phyloP scores from a whole-genome alignment of 1,140 invertebrate genomes.

The Panonychus citri region DNA sequence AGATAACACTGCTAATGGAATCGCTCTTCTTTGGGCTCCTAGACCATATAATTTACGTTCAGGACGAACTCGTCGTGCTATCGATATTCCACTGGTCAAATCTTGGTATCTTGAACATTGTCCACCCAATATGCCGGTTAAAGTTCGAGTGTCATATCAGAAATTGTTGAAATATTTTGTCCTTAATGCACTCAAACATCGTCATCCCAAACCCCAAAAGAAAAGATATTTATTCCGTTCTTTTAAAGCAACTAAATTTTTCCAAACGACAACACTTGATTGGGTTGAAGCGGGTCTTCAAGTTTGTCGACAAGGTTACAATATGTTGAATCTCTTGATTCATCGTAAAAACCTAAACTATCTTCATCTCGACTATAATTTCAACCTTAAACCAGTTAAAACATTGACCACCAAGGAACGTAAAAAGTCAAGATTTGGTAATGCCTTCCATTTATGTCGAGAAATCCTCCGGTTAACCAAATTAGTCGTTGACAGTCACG shows the following conservation, averaged over 20 bases:
- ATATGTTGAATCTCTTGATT: constrained; percentile 96
- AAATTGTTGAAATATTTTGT: constrained; percentile 96
- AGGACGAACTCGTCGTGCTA: constrained; percentile 50
- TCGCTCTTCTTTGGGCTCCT: constrained; percentile 92
- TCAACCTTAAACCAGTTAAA: constrained; percentile 98
- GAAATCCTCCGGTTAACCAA: constrained; percentile 95
- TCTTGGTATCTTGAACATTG: constrained; percentile 84
- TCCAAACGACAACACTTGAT: constrained; percentile 95
- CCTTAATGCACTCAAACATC: constrained; percentile 86
- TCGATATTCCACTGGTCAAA: constrained; percentile 92
- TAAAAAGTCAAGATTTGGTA: constrained; percentile 97
- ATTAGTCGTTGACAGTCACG: constrained; percentile 93
- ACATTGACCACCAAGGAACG: constrained; percentile 96
- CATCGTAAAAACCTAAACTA: constrained; percentile 99
- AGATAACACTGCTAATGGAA: constrained; percentile 97
- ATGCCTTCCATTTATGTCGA: constrained; percentile 96
- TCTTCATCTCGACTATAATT: constrained; percentile 98
- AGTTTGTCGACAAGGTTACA: constrained; percentile 96
- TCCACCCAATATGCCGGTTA: constrained; percentile 92
- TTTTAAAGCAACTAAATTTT: constrained; percentile 99
- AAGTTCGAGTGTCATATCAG: constrained; percentile 92
- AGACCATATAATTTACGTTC: constrained; percentile 91
- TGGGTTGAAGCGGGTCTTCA: constrained; percentile 95
- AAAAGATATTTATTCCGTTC: constrained; percentile 93
- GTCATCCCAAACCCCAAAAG: constrained; percentile 92